These are phyloP conservation scores for Apis florea DNA, from an alignment of 1,140 invertebrate genomes.

Conservation along the genomic window DNA sequence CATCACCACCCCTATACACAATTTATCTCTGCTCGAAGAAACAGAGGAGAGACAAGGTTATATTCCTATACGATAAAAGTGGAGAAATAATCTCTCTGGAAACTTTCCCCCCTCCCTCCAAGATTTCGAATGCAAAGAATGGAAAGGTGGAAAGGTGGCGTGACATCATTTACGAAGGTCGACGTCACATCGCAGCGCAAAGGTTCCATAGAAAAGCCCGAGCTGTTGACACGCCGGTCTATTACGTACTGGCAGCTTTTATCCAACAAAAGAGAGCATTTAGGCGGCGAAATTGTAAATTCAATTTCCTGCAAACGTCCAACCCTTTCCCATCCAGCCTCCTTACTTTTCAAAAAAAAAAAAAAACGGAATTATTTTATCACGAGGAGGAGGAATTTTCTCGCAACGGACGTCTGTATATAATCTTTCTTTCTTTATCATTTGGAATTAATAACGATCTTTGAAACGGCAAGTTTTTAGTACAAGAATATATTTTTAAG, in stretches of 20 bases:
- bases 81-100: slow-evolving; percentile 43
- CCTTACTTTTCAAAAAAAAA: background rate
- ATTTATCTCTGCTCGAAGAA: too few relatives aligned
- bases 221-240: slow-evolving; percentile 63
- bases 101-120: slow-evolving; percentile 7
- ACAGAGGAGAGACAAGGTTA: slow-evolving; percentile 22
- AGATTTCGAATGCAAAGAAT: background rate
- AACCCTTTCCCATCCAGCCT: background rate
- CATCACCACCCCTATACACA: background rate
- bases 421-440: background rate
- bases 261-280: slow-evolving; percentile 65
- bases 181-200: slow-evolving; percentile 47
- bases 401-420: too few relatives aligned
- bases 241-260: slow-evolving; percentile 66
- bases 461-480: too few relatives aligned
- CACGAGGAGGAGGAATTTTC: background rate
- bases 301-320: slow-evolving; percentile 58
- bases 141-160: background rate
- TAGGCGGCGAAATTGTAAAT: slow-evolving; percentile 66
- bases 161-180: slow-evolving; percentile 54
- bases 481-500: too few relatives aligned
- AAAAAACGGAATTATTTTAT: background rate
- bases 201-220: slow-evolving; percentile 52
- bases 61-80: slow-evolving; percentile 42
- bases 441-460: too few relatives aligned